Percentiles rank a stretch among this genome's conserved stretches.
phyloP scores from a whole-genome alignment of 1,140 invertebrate species.

The Rhagoletis pomonella region DNA sequence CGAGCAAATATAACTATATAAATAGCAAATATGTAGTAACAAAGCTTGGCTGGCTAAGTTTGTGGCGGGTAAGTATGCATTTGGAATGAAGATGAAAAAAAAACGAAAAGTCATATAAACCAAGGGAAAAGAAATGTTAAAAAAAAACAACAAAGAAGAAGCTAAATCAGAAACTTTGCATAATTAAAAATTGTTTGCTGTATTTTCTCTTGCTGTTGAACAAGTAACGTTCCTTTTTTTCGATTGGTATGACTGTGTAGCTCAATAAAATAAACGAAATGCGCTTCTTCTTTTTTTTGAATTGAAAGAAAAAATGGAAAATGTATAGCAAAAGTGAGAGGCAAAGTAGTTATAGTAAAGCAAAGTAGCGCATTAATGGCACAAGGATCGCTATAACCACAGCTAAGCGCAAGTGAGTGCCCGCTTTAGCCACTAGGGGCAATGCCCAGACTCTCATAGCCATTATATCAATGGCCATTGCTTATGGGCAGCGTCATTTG shows the following conservation, averaged over 20 bases:
- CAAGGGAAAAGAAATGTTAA: background rate
- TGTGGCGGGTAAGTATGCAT: too few species aligned
- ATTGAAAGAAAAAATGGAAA: background rate
- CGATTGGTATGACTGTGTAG: background rate
- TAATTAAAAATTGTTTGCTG: slow-evolving; percentile 47
- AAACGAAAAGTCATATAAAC: background rate
- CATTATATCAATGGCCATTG: slow-evolving; percentile 4
- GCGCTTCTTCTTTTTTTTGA: background rate
- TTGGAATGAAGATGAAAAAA: background rate
- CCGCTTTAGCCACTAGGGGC: background rate
- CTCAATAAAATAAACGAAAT: slow-evolving; percentile 43
- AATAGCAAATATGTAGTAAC: background rate
- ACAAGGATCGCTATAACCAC: background rate
- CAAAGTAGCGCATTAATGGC: slow-evolving; percentile 19
- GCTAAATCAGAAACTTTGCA: slow-evolving; percentile 21
- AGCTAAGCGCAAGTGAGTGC: background rate
- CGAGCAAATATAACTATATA: background rate
- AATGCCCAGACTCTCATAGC: background rate
- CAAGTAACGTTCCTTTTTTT: background rate
- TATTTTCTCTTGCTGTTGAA: background rate
- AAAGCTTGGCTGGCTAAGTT: too few species aligned
- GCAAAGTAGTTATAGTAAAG: background rate
- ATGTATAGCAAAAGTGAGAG: background rate
- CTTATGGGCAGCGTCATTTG: slow-evolving; percentile 22
- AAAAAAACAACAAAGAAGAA: background rate